A percentile compares a stretch with the other conserved stretches of the same genome.
Evolutionary conservation across 2,113 vertebrate species (phyloP).

Genomic region (Girardinichthys multiradiatus): DNA sequence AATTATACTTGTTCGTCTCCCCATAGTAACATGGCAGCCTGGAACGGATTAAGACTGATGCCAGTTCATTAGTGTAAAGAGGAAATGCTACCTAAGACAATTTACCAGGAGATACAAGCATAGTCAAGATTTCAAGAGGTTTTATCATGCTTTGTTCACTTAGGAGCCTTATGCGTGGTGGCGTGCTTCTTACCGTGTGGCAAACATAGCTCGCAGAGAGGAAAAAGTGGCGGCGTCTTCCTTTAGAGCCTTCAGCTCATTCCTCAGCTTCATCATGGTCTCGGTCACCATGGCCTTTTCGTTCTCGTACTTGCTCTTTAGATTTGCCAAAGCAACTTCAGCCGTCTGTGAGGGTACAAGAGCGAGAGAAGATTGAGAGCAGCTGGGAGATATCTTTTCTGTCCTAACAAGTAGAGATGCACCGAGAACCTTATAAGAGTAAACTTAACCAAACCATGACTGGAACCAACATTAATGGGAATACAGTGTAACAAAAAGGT

Average conservation of each 20-base stretch:
- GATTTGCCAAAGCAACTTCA: conserved; percentile 95
- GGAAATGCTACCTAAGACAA: neutral
- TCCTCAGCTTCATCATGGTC: conserved; percentile 98
- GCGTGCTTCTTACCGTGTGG: conserved; percentile 87
- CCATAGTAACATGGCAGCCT: neutral
- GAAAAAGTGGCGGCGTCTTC: conserved; percentile 98
- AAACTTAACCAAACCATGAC: too few species aligned
- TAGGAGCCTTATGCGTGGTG: neutral
- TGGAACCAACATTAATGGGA: too few species aligned
- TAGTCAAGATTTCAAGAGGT: neutral
- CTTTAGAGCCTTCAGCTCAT: conserved; percentile 96
- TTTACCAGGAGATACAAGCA: neutral
- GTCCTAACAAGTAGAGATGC: neutral
- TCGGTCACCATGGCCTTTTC: conserved; percentile 98
- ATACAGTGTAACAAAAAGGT: too few species aligned
- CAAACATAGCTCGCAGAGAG: conserved; percentile 97
- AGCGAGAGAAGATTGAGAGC: conserved; percentile 42
- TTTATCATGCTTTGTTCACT: neutral
- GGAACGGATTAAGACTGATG: neutral
- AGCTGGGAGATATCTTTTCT: conserved; percentile 8
- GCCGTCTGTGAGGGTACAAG: conserved; percentile 84
- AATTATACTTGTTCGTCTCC: neutral
- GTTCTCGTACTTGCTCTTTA: conserved; percentile 99
- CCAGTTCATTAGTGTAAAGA: neutral
- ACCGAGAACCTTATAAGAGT: too few species aligned